Evolutionary conservation across 2,797 vertebrate species (phyloP).

Genomic region (Enoplosus armatus): DNA sequence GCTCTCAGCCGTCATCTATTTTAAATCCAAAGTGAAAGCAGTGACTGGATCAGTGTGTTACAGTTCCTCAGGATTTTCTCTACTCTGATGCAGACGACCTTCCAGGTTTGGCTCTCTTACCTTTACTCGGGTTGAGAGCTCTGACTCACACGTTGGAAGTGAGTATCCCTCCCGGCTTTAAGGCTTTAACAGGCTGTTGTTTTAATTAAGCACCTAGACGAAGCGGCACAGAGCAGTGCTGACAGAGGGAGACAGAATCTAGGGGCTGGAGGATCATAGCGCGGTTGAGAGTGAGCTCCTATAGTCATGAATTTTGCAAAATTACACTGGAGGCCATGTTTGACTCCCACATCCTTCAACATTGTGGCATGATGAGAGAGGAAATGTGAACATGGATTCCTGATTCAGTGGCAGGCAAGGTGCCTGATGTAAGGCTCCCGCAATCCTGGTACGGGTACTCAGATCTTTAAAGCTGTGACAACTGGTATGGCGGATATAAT

Average conservation of each 20-base stretch:
- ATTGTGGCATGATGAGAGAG: conserved; percentile 18
- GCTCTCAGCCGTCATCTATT: not conserved
- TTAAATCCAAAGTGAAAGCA: conserved; percentile 5
- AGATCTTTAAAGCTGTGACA: conserved; percentile 52
- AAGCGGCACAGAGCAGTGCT: not conserved
- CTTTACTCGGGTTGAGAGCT: conserved; percentile 15
- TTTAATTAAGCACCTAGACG: conserved; percentile 66
- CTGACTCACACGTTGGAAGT: conserved; percentile 32
- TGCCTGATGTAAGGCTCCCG: conserved; percentile 70
- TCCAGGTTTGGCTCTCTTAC: conserved; percentile 35
- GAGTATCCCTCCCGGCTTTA: conserved; percentile 4
- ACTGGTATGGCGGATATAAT: not conserved
- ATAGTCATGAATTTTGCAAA: conserved; percentile 20
- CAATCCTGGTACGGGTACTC: conserved; percentile 43
- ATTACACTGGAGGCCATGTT: conserved; percentile 39
- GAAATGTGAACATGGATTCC: conserved; percentile 33
- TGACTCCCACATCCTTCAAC: conserved; percentile 42
- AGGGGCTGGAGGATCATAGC: conserved; percentile 10
- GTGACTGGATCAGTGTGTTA: conserved; percentile 17
- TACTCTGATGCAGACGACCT: not conserved
- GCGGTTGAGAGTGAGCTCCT: not conserved
- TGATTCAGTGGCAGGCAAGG: conserved; percentile 24
- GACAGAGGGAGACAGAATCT: conserved; percentile 16
- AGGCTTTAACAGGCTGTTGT: conserved; percentile 57
- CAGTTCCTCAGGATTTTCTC: conserved; percentile 1